A percentile compares a stretch with the other conserved stretches of the same genome.
These are phyloP conservation scores for Pachyrhynchus sulphureomaculatus DNA, from an alignment of 1,140 invertebrate species.

Conservation along the genomic window DNA sequence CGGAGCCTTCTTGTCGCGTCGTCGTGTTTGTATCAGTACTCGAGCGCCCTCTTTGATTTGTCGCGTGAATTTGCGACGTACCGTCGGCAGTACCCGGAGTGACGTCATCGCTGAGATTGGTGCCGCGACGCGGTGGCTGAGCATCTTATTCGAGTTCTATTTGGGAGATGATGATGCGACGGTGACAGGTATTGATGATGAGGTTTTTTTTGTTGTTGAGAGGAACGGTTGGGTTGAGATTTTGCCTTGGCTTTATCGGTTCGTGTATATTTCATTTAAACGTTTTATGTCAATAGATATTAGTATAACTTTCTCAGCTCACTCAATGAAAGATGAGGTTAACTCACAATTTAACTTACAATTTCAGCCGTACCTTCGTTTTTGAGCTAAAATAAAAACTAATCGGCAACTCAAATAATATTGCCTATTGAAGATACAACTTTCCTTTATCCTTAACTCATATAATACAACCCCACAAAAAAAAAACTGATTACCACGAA, in stretches of 20 bases:
- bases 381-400: no score
- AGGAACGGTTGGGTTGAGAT: not conserved
- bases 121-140: not conserved
- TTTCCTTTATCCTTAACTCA: no score
- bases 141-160: not conserved
- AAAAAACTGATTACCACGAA: no score
- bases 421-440: no score
- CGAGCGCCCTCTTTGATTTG: slow-evolving; percentile 19
- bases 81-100: not conserved
- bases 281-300: no score
- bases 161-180: not conserved
- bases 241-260: not conserved
- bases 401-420: no score
- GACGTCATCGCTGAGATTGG: slow-evolving; percentile 3
- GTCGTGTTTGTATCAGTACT: slow-evolving; percentile 27
- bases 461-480: no score
- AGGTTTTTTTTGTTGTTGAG: not conserved
- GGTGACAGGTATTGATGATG: not conserved
- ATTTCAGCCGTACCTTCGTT: no score
- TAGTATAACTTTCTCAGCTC: no score
- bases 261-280: no score
- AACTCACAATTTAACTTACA: no score
- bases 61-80: not conserved
- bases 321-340: no score
- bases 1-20: slow-evolving; percentile 44